These are phyloP conservation scores for Salvator merianae DNA, from an alignment of 2,113 vertebrate species.

Conservation along the genomic window DNA sequence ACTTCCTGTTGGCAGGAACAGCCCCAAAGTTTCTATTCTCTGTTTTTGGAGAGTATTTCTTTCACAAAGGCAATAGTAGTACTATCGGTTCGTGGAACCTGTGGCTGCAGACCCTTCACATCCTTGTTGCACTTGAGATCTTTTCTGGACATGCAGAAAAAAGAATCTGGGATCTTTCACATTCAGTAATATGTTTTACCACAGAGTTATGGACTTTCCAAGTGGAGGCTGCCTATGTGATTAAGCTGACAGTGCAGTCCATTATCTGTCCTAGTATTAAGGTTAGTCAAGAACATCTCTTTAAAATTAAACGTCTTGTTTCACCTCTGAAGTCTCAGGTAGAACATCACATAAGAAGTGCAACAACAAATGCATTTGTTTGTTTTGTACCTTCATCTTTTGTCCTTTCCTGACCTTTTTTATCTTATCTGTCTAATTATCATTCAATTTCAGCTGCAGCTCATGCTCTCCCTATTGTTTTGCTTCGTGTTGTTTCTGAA, in stretches of 20 bases:
- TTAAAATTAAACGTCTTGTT: background rate
- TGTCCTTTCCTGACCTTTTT: background rate
- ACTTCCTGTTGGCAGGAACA: no score
- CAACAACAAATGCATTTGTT: background rate
- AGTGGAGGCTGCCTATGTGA: no score
- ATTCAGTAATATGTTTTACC: background rate
- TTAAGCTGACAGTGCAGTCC: background rate
- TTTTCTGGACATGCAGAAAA: no score
- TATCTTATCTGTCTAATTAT: constrained; percentile 4
- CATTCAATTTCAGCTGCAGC: background rate
- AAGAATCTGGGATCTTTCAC: background rate
- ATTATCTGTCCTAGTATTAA: background rate
- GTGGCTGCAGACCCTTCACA: no score
- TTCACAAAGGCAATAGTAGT: no score
- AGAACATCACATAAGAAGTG: background rate
- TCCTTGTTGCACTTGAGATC: no score
- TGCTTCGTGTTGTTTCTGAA: background rate
- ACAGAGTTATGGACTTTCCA: background rate
- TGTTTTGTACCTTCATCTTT: background rate
- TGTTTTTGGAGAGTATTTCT: no score
- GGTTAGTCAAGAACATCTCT: background rate
- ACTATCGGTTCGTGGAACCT: no score
- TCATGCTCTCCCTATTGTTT: background rate
- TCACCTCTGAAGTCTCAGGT: background rate
- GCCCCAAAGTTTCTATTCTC: no score